A percentile compares a stretch with the other conserved stretches of the same genome.
These are phyloP conservation scores for Adelphocoris suturalis DNA, from an alignment of 2,888 invertebrate species.

Conservation along the genomic window DNA sequence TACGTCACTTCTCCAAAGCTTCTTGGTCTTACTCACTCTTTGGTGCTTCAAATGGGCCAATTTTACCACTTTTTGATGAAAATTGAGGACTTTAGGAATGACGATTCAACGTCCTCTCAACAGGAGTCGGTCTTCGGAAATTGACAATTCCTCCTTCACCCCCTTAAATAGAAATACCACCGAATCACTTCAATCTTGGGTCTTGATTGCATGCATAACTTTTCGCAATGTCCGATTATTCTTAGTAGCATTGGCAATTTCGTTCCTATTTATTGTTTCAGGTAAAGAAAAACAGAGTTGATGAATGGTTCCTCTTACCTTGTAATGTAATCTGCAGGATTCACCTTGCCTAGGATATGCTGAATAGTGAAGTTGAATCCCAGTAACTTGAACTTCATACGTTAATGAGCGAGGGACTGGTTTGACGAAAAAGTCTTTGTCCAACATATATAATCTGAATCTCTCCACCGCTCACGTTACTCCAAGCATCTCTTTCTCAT, in stretches of 20 bases:
- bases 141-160: constrained; percentile 9
- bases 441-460: no score
- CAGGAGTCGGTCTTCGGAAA: neutral
- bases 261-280: neutral
- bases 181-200: constrained; percentile 31
- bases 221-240: constrained; percentile 4
- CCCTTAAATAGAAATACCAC: constrained; percentile 17
- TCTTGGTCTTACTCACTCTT: constrained; percentile 41
- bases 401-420: no score
- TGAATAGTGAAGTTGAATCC: no score
- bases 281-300: no score
- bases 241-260: neutral
- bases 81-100: neutral
- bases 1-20: constrained; percentile 27
- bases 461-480: no score
- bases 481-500: no score
- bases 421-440: no score
- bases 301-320: no score
- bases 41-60: constrained; percentile 49
- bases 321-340: no score
- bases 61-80: constrained; percentile 5
- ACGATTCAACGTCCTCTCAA: constrained; percentile 35
- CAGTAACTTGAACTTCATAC: no score
- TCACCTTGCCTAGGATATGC: no score
- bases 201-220: neutral